Evolutionary conservation across 2,888 invertebrate genomes (phyloP), one percentile per base, ranked within the genome.

Genomic region (Eristalinus aeneus): DNA sequence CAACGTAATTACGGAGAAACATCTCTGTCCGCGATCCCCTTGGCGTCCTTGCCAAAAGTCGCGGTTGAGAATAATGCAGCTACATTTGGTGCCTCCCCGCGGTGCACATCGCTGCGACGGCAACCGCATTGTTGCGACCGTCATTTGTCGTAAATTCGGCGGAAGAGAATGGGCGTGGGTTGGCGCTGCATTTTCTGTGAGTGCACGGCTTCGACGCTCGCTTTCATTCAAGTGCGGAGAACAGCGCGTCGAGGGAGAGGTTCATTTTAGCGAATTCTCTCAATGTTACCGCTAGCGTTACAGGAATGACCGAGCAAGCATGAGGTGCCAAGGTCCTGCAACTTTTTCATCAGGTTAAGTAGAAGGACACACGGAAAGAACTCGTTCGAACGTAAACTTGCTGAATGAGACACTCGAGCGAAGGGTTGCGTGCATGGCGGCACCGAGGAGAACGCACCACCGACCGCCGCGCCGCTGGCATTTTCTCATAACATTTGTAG

Each of bases 1-100:
- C 74, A 67, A 79, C 83, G 64, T 83, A 83, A 83, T 83, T 83
- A 83, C 73, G 36, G 46, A 60, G 46, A 31, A 75, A 78, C 68
- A 65, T 61, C 71, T 65, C 39, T 20, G 58, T 80, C 27, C 56
- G 34, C 16, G 16, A 6, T 39, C 39, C 39, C 39, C 27, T 23
- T n/a, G 12, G 12, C 27, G 65, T 46, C 63, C 53, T 31, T 69
- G 53, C 39, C 68, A 67, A 76, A 75, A 67, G 75, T 74, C 34
- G 53, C 63, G 36, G 63, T 54, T 58, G 12, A 23, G 31, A 32
- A 32, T 23, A 20, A 9, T 20, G 54, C 9, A 32, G 23, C 16
- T n/a, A 64, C 56, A 56, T 65, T 31, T 65, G 32, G 46, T 10
- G 46, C 39, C 32, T 27, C 3, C 36, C 16, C 22, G 23, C 22